Conservation (phyloP, 2,888 invertebrate genomes). For the Tenthredo mesomela region DNA sequence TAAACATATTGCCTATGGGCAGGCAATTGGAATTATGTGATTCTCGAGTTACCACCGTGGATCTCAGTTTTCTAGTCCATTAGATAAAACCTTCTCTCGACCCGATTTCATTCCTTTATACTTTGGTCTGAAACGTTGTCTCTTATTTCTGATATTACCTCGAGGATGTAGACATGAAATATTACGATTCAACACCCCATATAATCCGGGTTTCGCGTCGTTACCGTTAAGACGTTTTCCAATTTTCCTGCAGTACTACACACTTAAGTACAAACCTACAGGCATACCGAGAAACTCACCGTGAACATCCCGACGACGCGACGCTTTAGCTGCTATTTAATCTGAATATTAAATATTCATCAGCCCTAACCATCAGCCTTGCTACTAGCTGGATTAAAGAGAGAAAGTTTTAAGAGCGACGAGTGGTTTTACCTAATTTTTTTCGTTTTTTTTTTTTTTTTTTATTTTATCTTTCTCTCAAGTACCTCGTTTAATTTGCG, state of each 20-base stretch:
- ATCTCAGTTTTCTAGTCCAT: not conserved
- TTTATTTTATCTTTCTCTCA: not conserved
- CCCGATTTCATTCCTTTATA: not conserved
- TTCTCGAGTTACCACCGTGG: no score
- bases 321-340: conserved; percentile 24
- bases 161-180: not conserved
- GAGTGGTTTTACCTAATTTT: not conserved
- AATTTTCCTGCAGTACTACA: conserved; percentile 4
- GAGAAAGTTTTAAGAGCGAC: not conserved
- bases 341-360: conserved; percentile 21
- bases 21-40: no score
- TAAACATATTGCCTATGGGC: no score
- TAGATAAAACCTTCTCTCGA: not conserved
- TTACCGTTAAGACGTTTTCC: conserved; percentile 15
- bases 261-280: not conserved
- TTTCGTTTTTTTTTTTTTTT: not conserved
- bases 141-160: not conserved
- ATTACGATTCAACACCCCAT: conserved; percentile 8
- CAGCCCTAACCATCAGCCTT: not conserved
- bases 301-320: not conserved
- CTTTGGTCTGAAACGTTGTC: not conserved
- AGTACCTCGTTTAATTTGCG: not conserved
- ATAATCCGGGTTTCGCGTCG: conserved; percentile 1
- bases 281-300: not conserved
- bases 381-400: conserved; percentile 16